Evolutionary conservation across 2,113 vertebrate species (phyloP).

Genomic region (Lynx canadensis): DNA sequence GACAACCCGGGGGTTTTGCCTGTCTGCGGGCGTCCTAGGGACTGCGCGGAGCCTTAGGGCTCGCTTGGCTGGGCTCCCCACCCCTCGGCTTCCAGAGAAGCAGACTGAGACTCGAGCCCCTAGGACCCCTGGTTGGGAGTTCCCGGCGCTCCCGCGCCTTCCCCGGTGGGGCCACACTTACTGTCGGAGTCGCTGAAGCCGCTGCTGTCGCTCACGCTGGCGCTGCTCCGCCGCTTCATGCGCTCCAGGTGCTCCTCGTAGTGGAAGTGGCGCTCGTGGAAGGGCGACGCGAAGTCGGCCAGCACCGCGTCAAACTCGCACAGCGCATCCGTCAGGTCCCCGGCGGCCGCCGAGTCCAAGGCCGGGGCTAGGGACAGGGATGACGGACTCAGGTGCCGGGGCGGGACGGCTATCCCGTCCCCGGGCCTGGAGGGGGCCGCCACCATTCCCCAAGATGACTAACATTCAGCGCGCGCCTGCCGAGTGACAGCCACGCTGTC

Average conservation of each 20-base stretch:
- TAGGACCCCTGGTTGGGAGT: rapidly evolving
- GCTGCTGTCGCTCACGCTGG: constrained; percentile 94
- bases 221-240: constrained; percentile 94
- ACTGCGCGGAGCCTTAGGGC: neutral
- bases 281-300: constrained; percentile 93
- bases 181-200: constrained; percentile 95
- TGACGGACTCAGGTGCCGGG: neutral
- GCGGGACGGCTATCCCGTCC: neutral
- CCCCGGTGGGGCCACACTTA: constrained; percentile 80
- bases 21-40: neutral
- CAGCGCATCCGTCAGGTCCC: constrained; percentile 90
- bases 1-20: neutral
- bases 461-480: rapidly evolving
- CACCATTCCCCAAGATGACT: rapidly evolving
- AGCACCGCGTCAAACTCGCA: constrained; percentile 96
- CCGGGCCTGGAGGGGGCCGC: neutral
- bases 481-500: neutral
- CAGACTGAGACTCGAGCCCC: neutral
- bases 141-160: rapidly evolving
- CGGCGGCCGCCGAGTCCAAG: constrained; percentile 61
- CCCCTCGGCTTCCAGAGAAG: neutral
- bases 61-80: neutral
- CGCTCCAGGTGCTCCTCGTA: constrained; percentile 95
- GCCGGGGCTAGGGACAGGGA: constrained; percentile 13
- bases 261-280: constrained; percentile 92